Percentiles rank a stretch among this genome's conserved stretches.
phyloP scores from a whole-genome alignment of 2,888 invertebrate species.

The Crepidodera aurea region DNA sequence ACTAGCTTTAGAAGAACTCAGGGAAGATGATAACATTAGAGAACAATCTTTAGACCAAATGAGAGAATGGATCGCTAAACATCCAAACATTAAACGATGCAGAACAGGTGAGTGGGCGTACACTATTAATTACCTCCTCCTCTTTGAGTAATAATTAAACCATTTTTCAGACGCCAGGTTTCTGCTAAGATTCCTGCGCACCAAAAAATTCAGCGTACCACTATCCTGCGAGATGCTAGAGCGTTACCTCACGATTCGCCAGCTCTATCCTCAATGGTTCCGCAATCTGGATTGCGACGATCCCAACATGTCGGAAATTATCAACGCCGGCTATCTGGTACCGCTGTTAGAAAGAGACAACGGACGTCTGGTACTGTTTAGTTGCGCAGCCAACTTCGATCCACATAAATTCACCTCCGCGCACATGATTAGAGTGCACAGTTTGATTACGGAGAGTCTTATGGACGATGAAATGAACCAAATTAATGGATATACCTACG shows the following conservation, averaged over 20 bases:
- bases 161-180: constrained; percentile 80
- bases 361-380: constrained; percentile 67
- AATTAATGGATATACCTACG: constrained; percentile 83
- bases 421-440: constrained; percentile 86
- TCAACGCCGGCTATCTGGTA: constrained; percentile 81
- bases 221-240: constrained; percentile 88
- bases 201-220: constrained; percentile 87
- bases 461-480: constrained; percentile 87
- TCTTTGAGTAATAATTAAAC: too few relatives aligned
- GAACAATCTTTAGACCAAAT: constrained; percentile 80
- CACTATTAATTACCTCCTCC: background rate
- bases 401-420: constrained; percentile 70
- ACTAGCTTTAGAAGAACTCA: constrained; percentile 75
- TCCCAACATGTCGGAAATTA: constrained; percentile 79
- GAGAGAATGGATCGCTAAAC: constrained; percentile 83
- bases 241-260: constrained; percentile 83
- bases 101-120: constrained; percentile 73
- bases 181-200: constrained; percentile 82
- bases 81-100: constrained; percentile 82
- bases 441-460: constrained; percentile 83
- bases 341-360: constrained; percentile 78
- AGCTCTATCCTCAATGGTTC: constrained; percentile 88
- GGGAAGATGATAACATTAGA: constrained; percentile 80
- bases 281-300: constrained; percentile 81
- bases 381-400: constrained; percentile 63